Evolutionary conservation across 2,113 vertebrate genomes (phyloP).

Genomic region (Pelvicachromis taeniatus): DNA sequence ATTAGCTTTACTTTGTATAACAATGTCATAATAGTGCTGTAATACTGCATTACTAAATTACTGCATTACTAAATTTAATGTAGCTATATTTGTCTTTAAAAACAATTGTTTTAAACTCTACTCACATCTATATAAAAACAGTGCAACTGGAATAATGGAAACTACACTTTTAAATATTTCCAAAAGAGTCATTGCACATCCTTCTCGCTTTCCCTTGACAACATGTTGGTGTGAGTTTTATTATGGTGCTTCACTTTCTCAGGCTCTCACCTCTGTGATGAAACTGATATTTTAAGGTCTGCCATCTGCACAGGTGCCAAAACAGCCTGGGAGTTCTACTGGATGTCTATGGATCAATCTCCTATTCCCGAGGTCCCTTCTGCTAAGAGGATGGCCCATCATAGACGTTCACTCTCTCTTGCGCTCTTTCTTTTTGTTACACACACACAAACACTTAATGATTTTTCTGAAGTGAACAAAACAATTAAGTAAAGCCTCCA

Average conservation of each 20-base stretch:
- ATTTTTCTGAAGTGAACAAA: slow-evolving; percentile 69
- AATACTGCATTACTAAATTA: no score
- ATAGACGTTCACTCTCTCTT: neutral
- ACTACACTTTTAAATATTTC: neutral
- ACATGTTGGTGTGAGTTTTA: slow-evolving; percentile 40
- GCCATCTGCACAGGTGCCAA: slow-evolving; percentile 68
- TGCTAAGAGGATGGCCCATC: slow-evolving; percentile 11
- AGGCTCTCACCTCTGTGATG: slow-evolving; percentile 52
- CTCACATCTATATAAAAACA: fast-evolving
- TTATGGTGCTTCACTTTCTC: slow-evolving; percentile 41
- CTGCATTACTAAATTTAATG: no score
- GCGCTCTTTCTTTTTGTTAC: neutral
- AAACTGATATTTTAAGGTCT: slow-evolving; percentile 67
- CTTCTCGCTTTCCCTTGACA: slow-evolving; percentile 4
- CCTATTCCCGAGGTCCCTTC: slow-evolving; percentile 50
- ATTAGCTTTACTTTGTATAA: no score
- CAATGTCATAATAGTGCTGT: no score
- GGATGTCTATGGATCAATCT: slow-evolving; percentile 62
- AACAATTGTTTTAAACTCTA: neutral
- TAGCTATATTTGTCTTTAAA: no score
- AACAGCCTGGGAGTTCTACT: slow-evolving; percentile 44
- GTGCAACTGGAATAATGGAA: neutral
- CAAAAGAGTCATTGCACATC: neutral
- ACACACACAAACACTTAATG: slow-evolving; percentile 46
- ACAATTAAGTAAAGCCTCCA: slow-evolving; percentile 66